phyloP scores from a whole-genome alignment of 1,140 invertebrate genomes.

The Euborellia annulipes region DNA sequence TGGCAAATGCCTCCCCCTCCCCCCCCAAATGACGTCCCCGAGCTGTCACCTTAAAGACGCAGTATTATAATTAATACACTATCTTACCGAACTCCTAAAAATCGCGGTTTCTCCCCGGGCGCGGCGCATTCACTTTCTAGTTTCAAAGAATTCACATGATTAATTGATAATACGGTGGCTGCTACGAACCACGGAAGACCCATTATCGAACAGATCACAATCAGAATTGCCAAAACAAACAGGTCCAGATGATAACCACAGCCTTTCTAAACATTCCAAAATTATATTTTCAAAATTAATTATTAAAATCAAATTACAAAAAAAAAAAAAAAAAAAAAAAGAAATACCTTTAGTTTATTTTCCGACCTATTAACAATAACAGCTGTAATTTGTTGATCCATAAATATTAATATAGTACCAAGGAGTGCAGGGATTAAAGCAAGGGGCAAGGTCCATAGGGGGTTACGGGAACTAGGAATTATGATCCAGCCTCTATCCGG shows the following conservation, averaged over 20 bases:
- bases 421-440: conserved; percentile 81
- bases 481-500: conserved; percentile 77
- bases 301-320: no score
- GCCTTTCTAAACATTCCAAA: conserved; percentile 65
- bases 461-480: conserved; percentile 72
- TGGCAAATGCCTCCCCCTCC: no score
- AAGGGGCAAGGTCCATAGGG: conserved; percentile 65
- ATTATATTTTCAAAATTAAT: no score
- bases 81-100: conserved; percentile 72
- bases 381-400: conserved; percentile 99
- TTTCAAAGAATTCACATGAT: conserved; percentile 95
- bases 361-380: conserved; percentile 98
- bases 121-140: conserved; percentile 91
- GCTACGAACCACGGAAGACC: conserved; percentile 90
- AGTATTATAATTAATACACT: no score
- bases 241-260: conserved; percentile 96
- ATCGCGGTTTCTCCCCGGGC: conserved; percentile 95
- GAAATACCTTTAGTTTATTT: conserved; percentile 84
- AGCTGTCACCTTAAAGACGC: no score
- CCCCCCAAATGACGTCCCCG: no score
- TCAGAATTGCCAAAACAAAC: conserved; percentile 77
- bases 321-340: no score
- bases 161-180: conserved; percentile 96
- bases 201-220: conserved; percentile 82
- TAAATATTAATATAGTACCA: conserved; percentile 95